Percentiles rank a stretch among this genome's conserved stretches.
phyloP scores from a whole-genome alignment of 2,113 vertebrate species.

The Copsychus sechellarum region DNA sequence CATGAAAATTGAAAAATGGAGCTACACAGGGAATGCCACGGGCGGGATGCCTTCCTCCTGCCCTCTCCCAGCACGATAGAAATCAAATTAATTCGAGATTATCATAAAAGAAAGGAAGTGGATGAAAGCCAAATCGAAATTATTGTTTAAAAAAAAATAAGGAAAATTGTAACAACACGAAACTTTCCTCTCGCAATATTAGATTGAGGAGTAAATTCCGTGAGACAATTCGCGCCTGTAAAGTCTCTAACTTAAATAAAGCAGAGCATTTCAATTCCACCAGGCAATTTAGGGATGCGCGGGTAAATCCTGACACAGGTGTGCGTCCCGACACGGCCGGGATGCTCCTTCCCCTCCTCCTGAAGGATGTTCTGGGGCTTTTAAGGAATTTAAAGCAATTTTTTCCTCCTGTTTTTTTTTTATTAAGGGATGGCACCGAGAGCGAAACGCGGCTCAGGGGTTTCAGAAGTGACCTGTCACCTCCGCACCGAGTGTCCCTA shows the following conservation, averaged over 20 bases:
- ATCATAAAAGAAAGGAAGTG: background rate
- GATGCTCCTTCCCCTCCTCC: background rate
- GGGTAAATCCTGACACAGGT: background rate
- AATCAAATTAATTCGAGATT: background rate
- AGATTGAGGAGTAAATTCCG: background rate
- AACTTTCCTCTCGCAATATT: background rate
- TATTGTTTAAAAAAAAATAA: background rate
- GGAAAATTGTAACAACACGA: background rate
- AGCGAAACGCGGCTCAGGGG: background rate
- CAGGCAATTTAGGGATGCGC: background rate
- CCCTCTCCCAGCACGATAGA: background rate
- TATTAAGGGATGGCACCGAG: background rate
- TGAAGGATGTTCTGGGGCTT: background rate
- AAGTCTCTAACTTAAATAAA: background rate
- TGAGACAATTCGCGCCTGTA: fast-evolving
- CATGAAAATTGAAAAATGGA: background rate
- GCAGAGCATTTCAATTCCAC: background rate
- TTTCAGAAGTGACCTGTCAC: background rate
- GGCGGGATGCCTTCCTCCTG: background rate
- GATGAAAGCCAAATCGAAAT: background rate
- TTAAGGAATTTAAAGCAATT: background rate
- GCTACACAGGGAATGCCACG: background rate
- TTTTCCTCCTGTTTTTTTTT: fast-evolving
- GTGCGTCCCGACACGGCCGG: background rate
- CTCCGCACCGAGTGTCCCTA: background rate